Base-by-base conservation (phyloP, 2,888 invertebrate genomes). In the Entomobrya proxima region DNA sequence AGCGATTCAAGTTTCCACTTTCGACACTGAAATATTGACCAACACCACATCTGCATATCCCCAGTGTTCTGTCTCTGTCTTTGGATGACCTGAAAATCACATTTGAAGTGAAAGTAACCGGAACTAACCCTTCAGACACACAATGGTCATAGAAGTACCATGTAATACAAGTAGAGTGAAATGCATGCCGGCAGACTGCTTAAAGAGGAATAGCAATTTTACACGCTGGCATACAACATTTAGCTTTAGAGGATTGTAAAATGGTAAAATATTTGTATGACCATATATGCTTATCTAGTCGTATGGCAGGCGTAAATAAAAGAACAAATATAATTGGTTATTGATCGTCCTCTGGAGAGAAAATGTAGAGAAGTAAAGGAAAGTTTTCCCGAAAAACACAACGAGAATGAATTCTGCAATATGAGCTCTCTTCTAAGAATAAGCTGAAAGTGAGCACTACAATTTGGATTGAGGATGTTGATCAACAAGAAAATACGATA, bases 21-120 rank as follows among this genome's bases (percentile, higher is more conserved):
- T 40, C 24, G 79, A 79, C 79, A 79, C 35, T 79, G 69, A 79
- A 69, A 79, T 79, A 79, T 79, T 79, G 79, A 79, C 79, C 67
- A 79, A 69, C 47, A 72, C 47, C 69, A 72, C 67, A 79, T 79
- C 69, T 79, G 79, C 79, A 79, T 79, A 67, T 79, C n/a, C 67
- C 52, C n/a, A 4, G 2, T 21, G 15, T 21, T 35, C 18, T 21
- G 64, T 35, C 64, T 37, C 35, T 64, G 64, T 64, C 64, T 37
- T 37, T 5, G 13, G 47, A 7, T 37, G 37, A 64, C 37, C 7
- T 37, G 18, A 64, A 30, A 64, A 37, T 64, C 37, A 64, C 35
- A 64, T n/a, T n/a, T n/a, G n/a, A n/a, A n/a, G n/a, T n/a, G n/a
- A n/a, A n/a, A n/a, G n/a, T n/a, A n/a, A n/a, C n/a, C n/a, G n/a